A percentile compares a stretch with the other conserved stretches of the same genome.
These are phyloP conservation scores for Corbicula japonica DNA, from an alignment of 2,888 invertebrate genomes.

Conservation along the genomic window DNA sequence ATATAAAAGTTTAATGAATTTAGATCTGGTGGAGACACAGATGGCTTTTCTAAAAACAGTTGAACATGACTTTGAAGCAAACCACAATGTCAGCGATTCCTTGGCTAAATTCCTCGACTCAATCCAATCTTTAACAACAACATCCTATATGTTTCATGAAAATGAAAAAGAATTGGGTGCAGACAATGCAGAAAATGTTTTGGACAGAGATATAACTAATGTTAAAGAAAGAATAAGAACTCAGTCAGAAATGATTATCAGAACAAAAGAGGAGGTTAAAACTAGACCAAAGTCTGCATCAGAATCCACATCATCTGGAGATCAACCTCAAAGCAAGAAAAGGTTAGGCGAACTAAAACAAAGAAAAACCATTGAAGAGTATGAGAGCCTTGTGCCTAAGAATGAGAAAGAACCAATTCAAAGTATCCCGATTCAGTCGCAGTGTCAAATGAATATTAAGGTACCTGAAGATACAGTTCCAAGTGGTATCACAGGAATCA, in stretches of 20 bases:
- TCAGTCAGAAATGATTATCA: no score
- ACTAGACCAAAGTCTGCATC: not conserved
- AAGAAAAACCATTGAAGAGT: no score
- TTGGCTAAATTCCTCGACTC: slow-evolving; percentile 14
- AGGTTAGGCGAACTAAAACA: no score
- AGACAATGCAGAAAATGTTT: no score
- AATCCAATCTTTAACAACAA: slow-evolving; percentile 12
- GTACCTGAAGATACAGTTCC: slow-evolving; percentile 6
- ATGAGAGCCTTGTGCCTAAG: not conserved
- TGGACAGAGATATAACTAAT: no score
- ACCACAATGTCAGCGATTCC: slow-evolving; percentile 23
- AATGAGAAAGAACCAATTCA: slow-evolving; percentile 11
- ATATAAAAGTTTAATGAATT: slow-evolving; percentile 3
- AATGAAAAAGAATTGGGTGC: no score
- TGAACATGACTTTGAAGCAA: slow-evolving; percentile 29
- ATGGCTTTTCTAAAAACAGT: slow-evolving; percentile 17
- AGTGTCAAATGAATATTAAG: slow-evolving; percentile 27
- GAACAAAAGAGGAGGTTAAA: not conserved
- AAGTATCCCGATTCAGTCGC: slow-evolving; percentile 23
- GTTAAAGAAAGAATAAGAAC: no score
- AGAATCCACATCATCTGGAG: not conserved
- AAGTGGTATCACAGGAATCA: slow-evolving; percentile 42
- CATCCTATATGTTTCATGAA: no score
- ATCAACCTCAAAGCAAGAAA: not conserved
- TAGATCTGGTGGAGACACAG: slow-evolving; percentile 3